Evolutionary conservation across 2,797 vertebrate species (phyloP), one percentile per base, ranked within the genome.

Genomic region (Rhodeus uyekii): DNA sequence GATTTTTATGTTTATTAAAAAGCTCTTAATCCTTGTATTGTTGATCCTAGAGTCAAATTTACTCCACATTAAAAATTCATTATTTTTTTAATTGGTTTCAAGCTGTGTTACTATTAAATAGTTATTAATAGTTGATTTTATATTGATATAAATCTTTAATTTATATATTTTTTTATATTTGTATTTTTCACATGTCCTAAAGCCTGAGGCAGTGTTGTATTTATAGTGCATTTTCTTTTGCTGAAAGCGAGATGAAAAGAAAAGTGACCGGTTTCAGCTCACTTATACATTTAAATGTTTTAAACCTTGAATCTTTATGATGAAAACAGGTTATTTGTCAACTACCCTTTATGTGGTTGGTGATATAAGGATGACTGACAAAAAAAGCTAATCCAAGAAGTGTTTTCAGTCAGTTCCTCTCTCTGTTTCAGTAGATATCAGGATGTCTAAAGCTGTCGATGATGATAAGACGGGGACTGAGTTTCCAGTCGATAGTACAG

Each of bases 381-480:
- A 24, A 46, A 32, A 36, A 74, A 55, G 48, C 71, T 53, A 16
- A 18, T 24, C 10, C 24, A 44, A n/a, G 39, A 61, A 32, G 10
- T n/a, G 53, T 78, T 83, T 71, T 77, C 78, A 42, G 22, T 61
- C n/a, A 34, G 44, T 27, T 19, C 63, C 34, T 50, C 46, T 68
- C 24, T 73, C n/a, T 79, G 34, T 82, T 53, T 76, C 53, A 87
- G 78, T 91, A 96, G 96, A 96, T 95, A 96, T 97, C 95, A 97
- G 95, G 95, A 97, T 97, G 96, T 96, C 96, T 92, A 96, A 96
- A 94, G 92, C 95, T 88, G 90, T 93, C 88, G 95, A 96, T 89
- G 94, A 95, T 91, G 96, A 96, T 89, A 96, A 95, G 90, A 92
- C 93, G 83, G 94, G 93, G 85, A 91, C 94, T 83, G 95, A 96